These are phyloP conservation scores for Agapostemon virescens DNA, from an alignment of 2,888 invertebrate species.

Conservation along the genomic window DNA sequence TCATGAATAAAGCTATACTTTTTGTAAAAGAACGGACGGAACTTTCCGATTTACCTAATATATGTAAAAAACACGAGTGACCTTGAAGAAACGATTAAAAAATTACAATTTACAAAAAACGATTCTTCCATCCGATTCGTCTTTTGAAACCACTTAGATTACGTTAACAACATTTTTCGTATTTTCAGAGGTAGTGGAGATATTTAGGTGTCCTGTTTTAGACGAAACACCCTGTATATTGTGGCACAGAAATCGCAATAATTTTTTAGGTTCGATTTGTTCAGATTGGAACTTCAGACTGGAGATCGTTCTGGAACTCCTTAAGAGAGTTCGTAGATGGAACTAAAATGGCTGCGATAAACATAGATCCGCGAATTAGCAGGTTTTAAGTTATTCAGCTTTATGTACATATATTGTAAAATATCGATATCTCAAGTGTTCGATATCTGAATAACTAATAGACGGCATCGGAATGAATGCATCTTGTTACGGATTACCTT, in stretches of 20 bases:
- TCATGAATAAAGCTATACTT: too few species aligned
- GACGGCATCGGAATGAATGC: slow-evolving; percentile 15
- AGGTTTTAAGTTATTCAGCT: slow-evolving; percentile 11
- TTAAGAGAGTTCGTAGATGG: background rate
- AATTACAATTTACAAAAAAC: too few species aligned
- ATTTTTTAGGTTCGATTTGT: background rate
- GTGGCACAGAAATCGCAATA: background rate
- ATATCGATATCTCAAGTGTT: slow-evolving; percentile 16
- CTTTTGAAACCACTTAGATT: too few species aligned
- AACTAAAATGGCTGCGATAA: slow-evolving; percentile 8
- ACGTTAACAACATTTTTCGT: too few species aligned
- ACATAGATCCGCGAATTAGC: slow-evolving; percentile 12
- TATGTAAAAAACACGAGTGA: too few species aligned
- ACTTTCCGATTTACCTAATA: too few species aligned
- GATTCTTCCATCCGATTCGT: too few species aligned
- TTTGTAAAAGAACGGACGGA: too few species aligned
- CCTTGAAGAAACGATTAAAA: too few species aligned
- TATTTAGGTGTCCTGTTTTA: too few species aligned
- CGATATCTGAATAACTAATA: slow-evolving; percentile 19
- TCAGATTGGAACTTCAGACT: background rate
- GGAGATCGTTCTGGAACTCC: background rate
- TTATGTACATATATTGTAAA: slow-evolving; percentile 16
- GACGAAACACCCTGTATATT: too few species aligned
- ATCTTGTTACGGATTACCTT: slow-evolving; percentile 18
- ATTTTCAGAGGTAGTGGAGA: too few species aligned